Percentiles rank a stretch among this genome's conserved stretches.
Evolutionary conservation across 2,113 vertebrate species (phyloP).

Genomic region (Menura novaehollandiae): DNA sequence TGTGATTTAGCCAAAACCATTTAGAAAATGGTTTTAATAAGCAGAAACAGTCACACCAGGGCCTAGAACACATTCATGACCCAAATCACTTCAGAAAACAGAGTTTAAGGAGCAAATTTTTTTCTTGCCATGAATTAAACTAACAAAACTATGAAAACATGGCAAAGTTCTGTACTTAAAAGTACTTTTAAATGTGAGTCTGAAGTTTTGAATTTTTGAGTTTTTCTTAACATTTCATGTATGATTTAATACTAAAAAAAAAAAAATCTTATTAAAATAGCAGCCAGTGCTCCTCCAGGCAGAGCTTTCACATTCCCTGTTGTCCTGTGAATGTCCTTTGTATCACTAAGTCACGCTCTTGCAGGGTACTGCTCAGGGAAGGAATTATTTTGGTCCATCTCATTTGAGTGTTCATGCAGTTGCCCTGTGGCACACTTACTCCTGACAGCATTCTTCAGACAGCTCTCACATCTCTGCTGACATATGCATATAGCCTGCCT

Average conservation of each 20-base stretch:
- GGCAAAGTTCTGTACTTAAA: background rate
- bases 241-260: background rate
- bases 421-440: background rate
- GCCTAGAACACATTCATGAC: background rate
- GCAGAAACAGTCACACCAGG: background rate
- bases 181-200: background rate
- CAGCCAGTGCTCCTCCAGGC: background rate
- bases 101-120: background rate
- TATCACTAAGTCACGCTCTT: accelerated
- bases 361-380: background rate
- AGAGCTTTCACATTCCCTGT: background rate
- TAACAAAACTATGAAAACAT: background rate
- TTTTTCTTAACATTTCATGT: background rate
- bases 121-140: background rate
- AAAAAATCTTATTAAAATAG: background rate
- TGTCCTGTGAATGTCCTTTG: background rate
- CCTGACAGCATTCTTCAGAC: background rate
- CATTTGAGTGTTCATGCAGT: background rate
- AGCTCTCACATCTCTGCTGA: background rate
- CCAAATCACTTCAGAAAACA: background rate
- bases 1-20: background rate
- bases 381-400: background rate
- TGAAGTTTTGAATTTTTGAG: background rate
- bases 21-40: background rate
- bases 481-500: background rate